These are phyloP conservation scores for Actias luna DNA, from an alignment of 2,888 invertebrate genomes.

Conservation along the genomic window DNA sequence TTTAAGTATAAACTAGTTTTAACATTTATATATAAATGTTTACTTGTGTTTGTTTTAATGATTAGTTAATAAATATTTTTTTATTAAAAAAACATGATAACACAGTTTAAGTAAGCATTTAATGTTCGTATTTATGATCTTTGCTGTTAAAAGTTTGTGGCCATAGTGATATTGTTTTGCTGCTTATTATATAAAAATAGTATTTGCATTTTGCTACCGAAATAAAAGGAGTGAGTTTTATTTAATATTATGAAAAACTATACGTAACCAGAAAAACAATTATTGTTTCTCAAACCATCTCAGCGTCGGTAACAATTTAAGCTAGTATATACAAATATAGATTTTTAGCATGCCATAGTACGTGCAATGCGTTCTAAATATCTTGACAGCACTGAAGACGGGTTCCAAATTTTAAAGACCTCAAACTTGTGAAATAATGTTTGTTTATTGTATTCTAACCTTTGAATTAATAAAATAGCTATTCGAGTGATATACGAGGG, in stretches of 20 bases:
- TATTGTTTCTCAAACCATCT: not conserved
- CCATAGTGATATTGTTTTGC: not conserved
- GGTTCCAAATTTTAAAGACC: not conserved
- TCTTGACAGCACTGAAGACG: not conserved
- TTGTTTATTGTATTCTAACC: too few relatives aligned
- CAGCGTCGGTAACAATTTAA: not conserved
- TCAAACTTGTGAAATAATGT: too few relatives aligned
- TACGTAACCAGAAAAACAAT: not conserved
- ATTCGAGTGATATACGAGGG: not conserved
- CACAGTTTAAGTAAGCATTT: not conserved
- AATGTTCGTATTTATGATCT: not conserved
- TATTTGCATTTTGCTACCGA: not conserved
- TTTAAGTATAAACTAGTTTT: not conserved
- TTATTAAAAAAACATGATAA: too few relatives aligned
- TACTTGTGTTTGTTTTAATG: too few relatives aligned
- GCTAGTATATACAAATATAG: not conserved
- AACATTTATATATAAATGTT: not conserved
- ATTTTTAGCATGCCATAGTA: not conserved
- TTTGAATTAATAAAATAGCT: not conserved
- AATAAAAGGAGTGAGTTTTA: not conserved
- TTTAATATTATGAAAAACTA: not conserved
- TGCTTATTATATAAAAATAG: not conserved
- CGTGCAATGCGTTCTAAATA: not conserved
- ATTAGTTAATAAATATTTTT: too few relatives aligned
- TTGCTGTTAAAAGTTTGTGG: not conserved